Percentiles rank a stretch among this genome's conserved stretches.
Conservation (phyloP, 2,113 vertebrate species). For the Crypturellus undulatus region DNA sequence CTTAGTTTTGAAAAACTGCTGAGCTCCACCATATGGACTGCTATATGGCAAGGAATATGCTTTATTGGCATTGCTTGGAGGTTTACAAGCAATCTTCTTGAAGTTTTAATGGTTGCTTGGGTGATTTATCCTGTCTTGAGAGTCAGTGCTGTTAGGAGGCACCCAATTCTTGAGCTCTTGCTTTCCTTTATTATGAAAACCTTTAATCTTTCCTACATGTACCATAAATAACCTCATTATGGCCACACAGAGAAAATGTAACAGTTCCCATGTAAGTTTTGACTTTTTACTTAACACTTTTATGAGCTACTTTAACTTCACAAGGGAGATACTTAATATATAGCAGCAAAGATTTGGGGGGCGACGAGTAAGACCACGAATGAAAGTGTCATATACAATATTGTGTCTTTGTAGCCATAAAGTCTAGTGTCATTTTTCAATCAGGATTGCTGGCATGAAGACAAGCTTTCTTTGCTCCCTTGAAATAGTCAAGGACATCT, state of each 20-base stretch:
- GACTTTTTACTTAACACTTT: conserved; percentile 63
- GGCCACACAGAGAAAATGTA: conserved; percentile 79
- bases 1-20: conserved; percentile 52
- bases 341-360: conserved; percentile 1
- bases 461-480: neutral
- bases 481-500: neutral
- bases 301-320: conserved; percentile 67
- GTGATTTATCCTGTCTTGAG: conserved; percentile 82
- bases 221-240: conserved; percentile 82
- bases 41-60: conserved; percentile 59
- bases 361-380: neutral
- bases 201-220: conserved; percentile 81
- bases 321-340: neutral
- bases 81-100: conserved; percentile 83
- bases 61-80: conserved; percentile 72
- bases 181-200: conserved; percentile 81
- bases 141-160: conserved; percentile 74
- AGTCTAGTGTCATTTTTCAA: neutral
- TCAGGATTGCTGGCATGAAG: neutral
- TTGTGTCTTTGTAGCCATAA: neutral
- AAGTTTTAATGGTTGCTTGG: conserved; percentile 82
- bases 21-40: conserved; percentile 68
- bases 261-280: conserved; percentile 52
- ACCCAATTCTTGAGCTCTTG: conserved; percentile 69
- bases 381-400: neutral